Evolutionary conservation across 2,113 vertebrate genomes (phyloP), one percentile per base, ranked within the genome.

Genomic region (Antigone vipio): DNA sequence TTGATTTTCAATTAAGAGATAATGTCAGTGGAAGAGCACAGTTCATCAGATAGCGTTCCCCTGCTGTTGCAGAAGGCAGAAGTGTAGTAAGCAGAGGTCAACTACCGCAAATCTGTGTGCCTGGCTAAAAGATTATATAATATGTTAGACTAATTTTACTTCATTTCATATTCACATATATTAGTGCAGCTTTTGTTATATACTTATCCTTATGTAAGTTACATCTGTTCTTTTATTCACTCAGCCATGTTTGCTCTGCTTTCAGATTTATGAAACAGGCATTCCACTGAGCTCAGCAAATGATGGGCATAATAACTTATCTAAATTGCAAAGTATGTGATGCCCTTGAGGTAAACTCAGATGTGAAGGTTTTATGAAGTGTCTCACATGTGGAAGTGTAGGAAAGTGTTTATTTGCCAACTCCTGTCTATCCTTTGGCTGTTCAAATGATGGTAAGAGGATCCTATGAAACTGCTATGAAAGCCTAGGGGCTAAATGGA

Each of bases 301-400:
- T 59, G 93, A 94, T 87, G 91, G 95, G 93, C 92, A 79, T 92
- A 97, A 97, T 96, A 97, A 96, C 96, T 97, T 96, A 96, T 97
- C 95, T 97, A 95, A 95, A 97, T 97, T 96, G 97, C 96, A 97
- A 97, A 97, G 94, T 93, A 59, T 63, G 94, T 93, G 92, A 91
- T 96, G 96, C 95, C 95, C 95, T 97, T 96, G 95, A 96, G 96
- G 96, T 96, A 96, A 96, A 94, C 96, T 96, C 83, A 23, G 79
- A 94, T 97, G 97, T 85, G 93, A 95, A 96, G 89, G 96, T 94
- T 97, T 97, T 97, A 97, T 95, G 96, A 94, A 97, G 95, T 96
- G 76, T 94, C 88, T 96, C 89, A 96, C 92, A 95, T 92, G 94
- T 95, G 81, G 93, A 96, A 96, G 93, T 80, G 88, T 18, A 74